Conservation (phyloP, 2,113 vertebrate species). For the Lampris incognitus region DNA sequence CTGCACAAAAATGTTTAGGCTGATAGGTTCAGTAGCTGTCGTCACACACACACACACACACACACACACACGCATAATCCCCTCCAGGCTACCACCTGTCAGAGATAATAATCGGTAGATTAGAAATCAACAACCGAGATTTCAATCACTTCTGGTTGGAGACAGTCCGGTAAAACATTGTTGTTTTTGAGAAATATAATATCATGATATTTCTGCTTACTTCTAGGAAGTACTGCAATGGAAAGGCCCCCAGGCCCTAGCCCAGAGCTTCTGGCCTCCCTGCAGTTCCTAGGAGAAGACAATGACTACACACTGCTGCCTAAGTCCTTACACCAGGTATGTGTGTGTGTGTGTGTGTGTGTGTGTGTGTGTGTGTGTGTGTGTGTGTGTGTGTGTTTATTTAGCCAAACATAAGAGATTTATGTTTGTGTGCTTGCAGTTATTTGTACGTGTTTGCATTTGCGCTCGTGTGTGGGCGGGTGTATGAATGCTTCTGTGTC, state of each 20-base stretch:
- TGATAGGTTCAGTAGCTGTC: too few species aligned
- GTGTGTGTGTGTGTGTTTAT: slow-evolving; percentile 26
- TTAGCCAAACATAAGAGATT: slow-evolving; percentile 27
- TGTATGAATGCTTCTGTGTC: neutral
- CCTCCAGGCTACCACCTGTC: too few species aligned
- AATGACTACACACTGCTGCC: slow-evolving; percentile 88
- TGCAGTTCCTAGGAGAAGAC: slow-evolving; percentile 86
- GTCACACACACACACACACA: too few species aligned
- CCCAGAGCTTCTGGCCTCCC: slow-evolving; percentile 85
- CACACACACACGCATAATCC: too few species aligned
- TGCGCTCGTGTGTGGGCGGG: neutral
- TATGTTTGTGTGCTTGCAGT: neutral
- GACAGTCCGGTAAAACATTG: too few species aligned
- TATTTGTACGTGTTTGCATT: neutral
- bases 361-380: slow-evolving; percentile 2
- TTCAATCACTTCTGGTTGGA: too few species aligned
- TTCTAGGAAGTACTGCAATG: slow-evolving; percentile 54
- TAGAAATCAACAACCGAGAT: too few species aligned
- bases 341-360: slow-evolving; percentile 24
- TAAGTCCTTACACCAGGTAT: slow-evolving; percentile 93
- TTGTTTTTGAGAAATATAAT: neutral
- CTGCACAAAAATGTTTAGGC: too few species aligned
- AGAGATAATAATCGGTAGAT: too few species aligned
- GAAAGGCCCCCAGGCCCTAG: slow-evolving; percentile 59
- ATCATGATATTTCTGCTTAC: slow-evolving; percentile 43